Percentiles rank a stretch among this genome's conserved stretches.
Conservation (phyloP, 2,888 invertebrate genomes). For the Leptinotarsa tumamoca region DNA sequence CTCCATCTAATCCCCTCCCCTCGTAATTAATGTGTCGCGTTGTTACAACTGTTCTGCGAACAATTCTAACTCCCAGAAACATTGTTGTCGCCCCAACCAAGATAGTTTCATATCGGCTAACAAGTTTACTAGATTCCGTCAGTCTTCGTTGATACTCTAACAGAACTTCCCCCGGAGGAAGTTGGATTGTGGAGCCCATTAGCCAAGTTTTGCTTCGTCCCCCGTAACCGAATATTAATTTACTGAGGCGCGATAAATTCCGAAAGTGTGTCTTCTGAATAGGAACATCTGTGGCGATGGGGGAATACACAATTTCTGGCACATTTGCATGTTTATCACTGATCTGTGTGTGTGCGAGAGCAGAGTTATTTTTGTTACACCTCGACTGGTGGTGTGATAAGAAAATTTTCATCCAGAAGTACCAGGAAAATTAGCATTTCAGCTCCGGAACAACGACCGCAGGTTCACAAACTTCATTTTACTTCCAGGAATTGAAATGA, state of each 20-base stretch:
- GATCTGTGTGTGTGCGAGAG: neutral
- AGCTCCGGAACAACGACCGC: no score
- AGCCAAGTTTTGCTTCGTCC: neutral
- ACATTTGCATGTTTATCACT: neutral
- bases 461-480: no score
- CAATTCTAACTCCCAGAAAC: slow-evolving; percentile 11
- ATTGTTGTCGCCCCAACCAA: slow-evolving; percentile 7
- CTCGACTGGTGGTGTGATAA: neutral
- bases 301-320: neutral
- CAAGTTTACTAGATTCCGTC: neutral
- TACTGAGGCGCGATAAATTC: neutral
- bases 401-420: neutral
- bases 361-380: neutral
- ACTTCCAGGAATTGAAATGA: no score
- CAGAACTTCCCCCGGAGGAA: neutral
- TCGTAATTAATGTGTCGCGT: neutral
- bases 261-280: neutral
- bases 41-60: slow-evolving; percentile 9
- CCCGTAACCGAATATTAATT: slow-evolving; percentile 14
- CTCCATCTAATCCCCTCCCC: neutral
- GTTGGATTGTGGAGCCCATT: neutral
- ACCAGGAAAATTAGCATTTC: no score
- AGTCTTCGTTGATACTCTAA: neutral
- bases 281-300: neutral
- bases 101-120: neutral